phyloP scores from a whole-genome alignment of 2,888 invertebrate species.

The Crepidodera aurea region DNA sequence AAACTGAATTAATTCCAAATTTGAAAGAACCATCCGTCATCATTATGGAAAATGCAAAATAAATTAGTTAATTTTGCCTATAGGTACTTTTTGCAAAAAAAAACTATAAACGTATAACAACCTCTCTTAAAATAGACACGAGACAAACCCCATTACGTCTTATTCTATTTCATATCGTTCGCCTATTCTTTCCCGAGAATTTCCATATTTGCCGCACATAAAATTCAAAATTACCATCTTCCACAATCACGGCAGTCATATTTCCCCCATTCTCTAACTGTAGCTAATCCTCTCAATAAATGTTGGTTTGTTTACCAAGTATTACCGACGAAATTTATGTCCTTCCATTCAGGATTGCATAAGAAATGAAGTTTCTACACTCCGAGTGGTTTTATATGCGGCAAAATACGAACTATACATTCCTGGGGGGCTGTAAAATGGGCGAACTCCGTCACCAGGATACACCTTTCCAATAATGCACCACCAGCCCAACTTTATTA shows the following conservation, averaged over 20 bases:
- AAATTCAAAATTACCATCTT: constrained; percentile 17
- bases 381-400: constrained; percentile 38
- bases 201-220: constrained; percentile 9
- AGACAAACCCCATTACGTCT: neutral
- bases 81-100: no score
- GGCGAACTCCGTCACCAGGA: constrained; percentile 11
- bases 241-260: constrained; percentile 19
- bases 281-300: constrained; percentile 24
- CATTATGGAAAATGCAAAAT: no score
- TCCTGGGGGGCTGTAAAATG: constrained; percentile 29
- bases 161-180: constrained; percentile 2
- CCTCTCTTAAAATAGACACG: neutral
- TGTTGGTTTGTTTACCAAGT: constrained; percentile 26
- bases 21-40: no score
- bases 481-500: constrained; percentile 15
- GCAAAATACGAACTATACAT: constrained; percentile 32
- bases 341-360: constrained; percentile 37
- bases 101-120: neutral
- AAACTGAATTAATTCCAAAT: no score
- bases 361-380: constrained; percentile 49
- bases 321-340: constrained; percentile 18
- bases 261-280: constrained; percentile 22
- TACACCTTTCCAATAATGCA: constrained; percentile 28
- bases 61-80: no score
- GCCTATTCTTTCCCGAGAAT: neutral